These are phyloP conservation scores for Sparidentex hasta DNA, from an alignment of 2,797 vertebrate genomes.

Conservation along the genomic window DNA sequence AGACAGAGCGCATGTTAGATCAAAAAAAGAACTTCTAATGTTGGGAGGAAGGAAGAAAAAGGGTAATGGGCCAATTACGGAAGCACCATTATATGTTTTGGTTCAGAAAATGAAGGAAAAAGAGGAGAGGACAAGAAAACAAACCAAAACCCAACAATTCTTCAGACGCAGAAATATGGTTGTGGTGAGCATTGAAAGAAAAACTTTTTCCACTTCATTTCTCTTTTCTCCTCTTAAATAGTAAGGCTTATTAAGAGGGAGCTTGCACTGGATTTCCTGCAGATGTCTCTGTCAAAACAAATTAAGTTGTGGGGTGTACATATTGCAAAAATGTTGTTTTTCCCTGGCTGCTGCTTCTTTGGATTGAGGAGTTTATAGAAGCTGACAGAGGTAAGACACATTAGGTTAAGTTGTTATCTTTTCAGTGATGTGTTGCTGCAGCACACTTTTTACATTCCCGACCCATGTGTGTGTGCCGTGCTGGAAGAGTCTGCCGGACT, in stretches of 20 bases:
- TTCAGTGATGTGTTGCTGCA: background rate
- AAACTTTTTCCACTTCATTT: conserved; percentile 53
- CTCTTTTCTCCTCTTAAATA: conserved; percentile 32
- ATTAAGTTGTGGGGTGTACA: conserved; percentile 53
- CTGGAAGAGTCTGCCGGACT: conserved; percentile 22
- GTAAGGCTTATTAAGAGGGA: conserved; percentile 38
- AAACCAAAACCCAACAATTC: conserved; percentile 60
- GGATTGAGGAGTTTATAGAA: conserved; percentile 30
- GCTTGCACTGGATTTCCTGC: conserved; percentile 50
- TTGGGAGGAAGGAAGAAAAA: background rate
- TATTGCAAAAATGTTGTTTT: conserved; percentile 26
- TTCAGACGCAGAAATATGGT: conserved; percentile 41
- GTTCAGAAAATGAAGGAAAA: conserved; percentile 48
- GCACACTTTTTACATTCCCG: conserved; percentile 16
- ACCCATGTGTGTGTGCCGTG: conserved; percentile 10
- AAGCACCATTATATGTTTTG: conserved; percentile 39
- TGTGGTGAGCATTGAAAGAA: conserved; percentile 28
- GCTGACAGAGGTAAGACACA: conserved; percentile 32
- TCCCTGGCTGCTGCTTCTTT: conserved; percentile 21
- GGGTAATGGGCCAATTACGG: conserved; percentile 31
- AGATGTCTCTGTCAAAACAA: conserved; percentile 73
- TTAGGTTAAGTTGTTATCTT: conserved; percentile 22
- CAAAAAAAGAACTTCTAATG: conserved; percentile 5
- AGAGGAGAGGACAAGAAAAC: conserved; percentile 37
- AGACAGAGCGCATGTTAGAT: background rate